These are phyloP conservation scores for Acheta domesticus DNA, from an alignment of 2,888 invertebrate species.

Conservation along the genomic window DNA sequence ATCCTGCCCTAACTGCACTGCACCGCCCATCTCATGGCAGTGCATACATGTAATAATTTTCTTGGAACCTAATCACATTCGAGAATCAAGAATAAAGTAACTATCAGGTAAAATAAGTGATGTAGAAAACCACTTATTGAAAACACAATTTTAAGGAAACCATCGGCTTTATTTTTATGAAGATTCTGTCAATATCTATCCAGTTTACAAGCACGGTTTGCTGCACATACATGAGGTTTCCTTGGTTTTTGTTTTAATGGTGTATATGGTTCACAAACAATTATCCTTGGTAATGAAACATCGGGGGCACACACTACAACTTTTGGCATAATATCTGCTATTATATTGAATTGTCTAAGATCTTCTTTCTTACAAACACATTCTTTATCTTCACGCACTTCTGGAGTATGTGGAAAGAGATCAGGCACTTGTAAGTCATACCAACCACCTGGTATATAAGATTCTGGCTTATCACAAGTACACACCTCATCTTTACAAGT, in stretches of 20 bases:
- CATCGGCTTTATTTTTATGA: too few species aligned
- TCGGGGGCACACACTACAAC: not conserved
- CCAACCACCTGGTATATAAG: not conserved
- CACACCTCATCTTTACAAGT: not conserved
- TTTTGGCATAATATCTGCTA: constrained; percentile 1
- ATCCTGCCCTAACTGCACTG: too few species aligned
- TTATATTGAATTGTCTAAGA: not conserved
- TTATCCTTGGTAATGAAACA: not conserved
- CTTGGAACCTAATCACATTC: too few species aligned
- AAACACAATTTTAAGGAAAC: too few species aligned
- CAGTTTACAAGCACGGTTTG: too few species aligned
- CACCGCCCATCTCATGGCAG: too few species aligned
- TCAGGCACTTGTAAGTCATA: not conserved
- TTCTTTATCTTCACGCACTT: not conserved
- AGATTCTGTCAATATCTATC: too few species aligned
- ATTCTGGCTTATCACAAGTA: not conserved
- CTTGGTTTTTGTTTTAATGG: not conserved
- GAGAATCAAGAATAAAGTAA: too few species aligned
- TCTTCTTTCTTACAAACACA: not conserved
- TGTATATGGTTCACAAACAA: not conserved
- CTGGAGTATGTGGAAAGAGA: not conserved
- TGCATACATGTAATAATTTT: too few species aligned
- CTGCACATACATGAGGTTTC: too few species aligned
- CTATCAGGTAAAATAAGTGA: too few species aligned
- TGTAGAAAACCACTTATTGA: too few species aligned